phyloP scores from a whole-genome alignment of 2,888 invertebrate genomes.

The Aspidiotus rigidus region DNA sequence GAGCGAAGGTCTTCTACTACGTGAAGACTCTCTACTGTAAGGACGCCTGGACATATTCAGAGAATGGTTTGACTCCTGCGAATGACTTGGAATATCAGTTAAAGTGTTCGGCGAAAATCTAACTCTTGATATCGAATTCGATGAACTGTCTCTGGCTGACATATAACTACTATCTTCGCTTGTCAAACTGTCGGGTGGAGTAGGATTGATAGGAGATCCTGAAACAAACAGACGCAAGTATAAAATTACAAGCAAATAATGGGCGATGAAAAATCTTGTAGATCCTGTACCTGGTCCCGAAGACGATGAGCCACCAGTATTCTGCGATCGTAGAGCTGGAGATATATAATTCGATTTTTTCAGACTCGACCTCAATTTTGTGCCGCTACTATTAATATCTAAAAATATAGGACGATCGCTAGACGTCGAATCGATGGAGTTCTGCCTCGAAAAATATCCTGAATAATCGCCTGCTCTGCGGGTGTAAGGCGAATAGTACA shows the following conservation, averaged over 20 bases:
- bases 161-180: slow-evolving; percentile 83
- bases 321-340: slow-evolving; percentile 15
- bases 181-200: slow-evolving; percentile 74
- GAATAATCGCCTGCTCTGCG: slow-evolving; percentile 36
- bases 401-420: slow-evolving; percentile 55
- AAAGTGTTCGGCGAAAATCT: slow-evolving; percentile 61
- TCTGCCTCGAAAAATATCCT: slow-evolving; percentile 42
- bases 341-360: slow-evolving; percentile 50
- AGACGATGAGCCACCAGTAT: slow-evolving; percentile 37
- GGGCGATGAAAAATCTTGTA: too few relatives aligned
- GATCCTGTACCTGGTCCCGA: slow-evolving; percentile 36
- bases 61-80: slow-evolving; percentile 49
- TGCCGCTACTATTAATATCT: slow-evolving; percentile 52
- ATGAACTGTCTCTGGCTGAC: slow-evolving; percentile 68
- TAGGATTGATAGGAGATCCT: slow-evolving; percentile 67
- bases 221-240: background rate
- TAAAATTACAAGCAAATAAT: too few relatives aligned
- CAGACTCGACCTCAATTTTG: slow-evolving; percentile 66
- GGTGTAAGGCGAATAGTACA: slow-evolving; percentile 32
- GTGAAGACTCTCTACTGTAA: slow-evolving; percentile 44
- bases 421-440: slow-evolving; percentile 39
- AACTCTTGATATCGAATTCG: slow-evolving; percentile 62
- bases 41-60: slow-evolving; percentile 47
- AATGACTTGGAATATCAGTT: slow-evolving; percentile 54
- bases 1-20: slow-evolving; percentile 23